Evolutionary conservation across 2,888 invertebrate species (phyloP).

Genomic region (Hypercompe scribonia): DNA sequence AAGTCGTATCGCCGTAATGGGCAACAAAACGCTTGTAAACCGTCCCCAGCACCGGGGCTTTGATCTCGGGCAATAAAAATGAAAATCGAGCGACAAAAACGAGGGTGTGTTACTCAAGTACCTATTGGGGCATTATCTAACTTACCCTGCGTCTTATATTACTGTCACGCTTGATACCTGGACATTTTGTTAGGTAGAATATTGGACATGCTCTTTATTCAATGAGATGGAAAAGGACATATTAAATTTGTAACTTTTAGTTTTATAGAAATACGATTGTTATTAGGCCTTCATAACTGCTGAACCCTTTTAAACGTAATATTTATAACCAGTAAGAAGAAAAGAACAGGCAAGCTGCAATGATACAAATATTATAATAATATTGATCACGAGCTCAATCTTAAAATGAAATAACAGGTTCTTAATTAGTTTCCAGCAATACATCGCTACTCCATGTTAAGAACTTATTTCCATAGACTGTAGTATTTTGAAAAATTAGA

Average conservation of each 20-base stretch:
- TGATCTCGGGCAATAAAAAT: conserved; percentile 23
- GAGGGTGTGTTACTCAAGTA: conserved; percentile 7
- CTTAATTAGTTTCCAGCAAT: background rate
- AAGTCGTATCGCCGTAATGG: conserved; percentile 24
- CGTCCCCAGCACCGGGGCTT: conserved; percentile 12
- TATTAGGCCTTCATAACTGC: background rate
- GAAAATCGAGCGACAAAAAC: conserved; percentile 12
- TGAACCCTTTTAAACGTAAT: background rate
- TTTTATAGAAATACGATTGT: background rate
- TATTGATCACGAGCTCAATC: no score
- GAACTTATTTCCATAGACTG: no score
- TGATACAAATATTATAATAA: background rate
- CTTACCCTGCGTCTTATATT: background rate
- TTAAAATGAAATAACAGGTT: no score
- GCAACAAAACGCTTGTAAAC: conserved; percentile 27
- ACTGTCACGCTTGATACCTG: background rate
- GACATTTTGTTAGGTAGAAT: background rate
- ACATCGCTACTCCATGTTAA: background rate
- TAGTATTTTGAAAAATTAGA: background rate
- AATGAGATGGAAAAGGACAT: background rate
- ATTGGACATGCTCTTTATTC: background rate
- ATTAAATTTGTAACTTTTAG: background rate
- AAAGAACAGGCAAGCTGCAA: background rate
- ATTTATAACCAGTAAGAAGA: background rate
- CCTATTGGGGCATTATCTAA: background rate